Percentiles rank a stretch among this genome's conserved stretches.
phyloP scores from a whole-genome alignment of 2,888 invertebrate genomes.

The Ormia ochracea region DNA sequence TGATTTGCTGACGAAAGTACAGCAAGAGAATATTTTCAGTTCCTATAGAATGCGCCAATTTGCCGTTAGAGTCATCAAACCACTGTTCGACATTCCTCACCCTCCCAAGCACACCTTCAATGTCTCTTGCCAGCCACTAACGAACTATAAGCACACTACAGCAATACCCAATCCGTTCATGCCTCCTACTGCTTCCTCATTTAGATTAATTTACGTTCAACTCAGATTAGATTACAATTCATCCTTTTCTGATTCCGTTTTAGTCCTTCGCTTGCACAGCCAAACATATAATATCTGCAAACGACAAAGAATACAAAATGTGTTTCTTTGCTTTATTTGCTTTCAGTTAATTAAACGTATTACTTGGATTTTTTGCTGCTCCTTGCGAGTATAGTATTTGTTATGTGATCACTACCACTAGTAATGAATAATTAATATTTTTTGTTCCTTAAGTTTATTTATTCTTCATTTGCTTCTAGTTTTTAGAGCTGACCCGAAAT shows the following conservation, averaged over 20 bases:
- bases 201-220: conserved; percentile 50
- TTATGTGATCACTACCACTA: conserved; percentile 50
- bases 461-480: background rate
- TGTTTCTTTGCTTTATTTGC: conserved; percentile 55
- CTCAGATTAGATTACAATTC: conserved; percentile 57
- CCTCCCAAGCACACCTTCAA: background rate
- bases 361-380: conserved; percentile 13
- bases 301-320: background rate
- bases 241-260: conserved; percentile 27
- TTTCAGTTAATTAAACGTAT: conserved; percentile 60
- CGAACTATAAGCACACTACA: background rate
- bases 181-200: conserved; percentile 16
- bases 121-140: background rate
- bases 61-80: background rate
- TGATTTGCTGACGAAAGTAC: too few species aligned
- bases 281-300: background rate
- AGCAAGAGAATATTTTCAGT: too few species aligned
- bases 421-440: conserved; percentile 62
- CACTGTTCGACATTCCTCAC: background rate
- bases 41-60: background rate
- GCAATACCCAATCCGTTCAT: background rate
- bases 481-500: background rate
- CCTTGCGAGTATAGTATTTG: background rate
- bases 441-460: conserved; percentile 26
- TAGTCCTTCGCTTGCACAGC: background rate